These are phyloP conservation scores for Ganaspis sp. DNA, from an alignment of 1,140 invertebrate genomes.

Conservation along the genomic window DNA sequence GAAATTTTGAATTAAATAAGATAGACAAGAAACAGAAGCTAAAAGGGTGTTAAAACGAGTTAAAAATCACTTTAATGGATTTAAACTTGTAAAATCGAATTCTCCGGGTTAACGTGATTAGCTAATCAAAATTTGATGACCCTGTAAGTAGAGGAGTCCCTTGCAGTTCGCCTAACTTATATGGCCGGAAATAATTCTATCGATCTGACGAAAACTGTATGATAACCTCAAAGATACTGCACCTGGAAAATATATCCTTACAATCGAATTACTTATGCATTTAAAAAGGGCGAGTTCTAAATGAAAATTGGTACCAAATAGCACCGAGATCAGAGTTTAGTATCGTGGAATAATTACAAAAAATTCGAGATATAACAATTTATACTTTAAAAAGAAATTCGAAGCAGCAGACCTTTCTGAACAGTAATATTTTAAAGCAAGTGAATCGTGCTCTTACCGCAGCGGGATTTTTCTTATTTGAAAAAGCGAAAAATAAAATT, in stretches of 20 bases:
- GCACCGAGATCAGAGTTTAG: background rate
- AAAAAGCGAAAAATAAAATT: conserved; percentile 14
- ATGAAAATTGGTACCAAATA: background rate
- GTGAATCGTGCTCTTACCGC: background rate
- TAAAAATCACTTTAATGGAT: background rate
- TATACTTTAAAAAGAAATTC: background rate
- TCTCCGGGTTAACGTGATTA: background rate
- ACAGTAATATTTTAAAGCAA: background rate
- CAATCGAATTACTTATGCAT: background rate
- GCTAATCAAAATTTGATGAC: conserved; percentile 13
- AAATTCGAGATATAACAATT: no score
- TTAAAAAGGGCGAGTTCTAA: background rate
- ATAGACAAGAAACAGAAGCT: background rate
- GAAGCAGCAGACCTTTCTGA: background rate
- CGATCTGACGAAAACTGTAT: background rate
- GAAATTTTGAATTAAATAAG: no score
- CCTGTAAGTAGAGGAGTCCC: background rate
- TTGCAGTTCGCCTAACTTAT: background rate
- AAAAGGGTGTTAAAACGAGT: background rate
- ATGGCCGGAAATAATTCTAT: conserved; percentile 10
- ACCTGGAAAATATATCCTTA: background rate
- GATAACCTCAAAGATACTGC: conserved; percentile 6
- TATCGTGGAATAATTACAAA: background rate
- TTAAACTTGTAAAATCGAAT: background rate
- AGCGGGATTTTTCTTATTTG: conserved; percentile 4